Evolutionary conservation across 2,888 invertebrate genomes (phyloP).

Genomic region (Rhodophaea formosa): DNA sequence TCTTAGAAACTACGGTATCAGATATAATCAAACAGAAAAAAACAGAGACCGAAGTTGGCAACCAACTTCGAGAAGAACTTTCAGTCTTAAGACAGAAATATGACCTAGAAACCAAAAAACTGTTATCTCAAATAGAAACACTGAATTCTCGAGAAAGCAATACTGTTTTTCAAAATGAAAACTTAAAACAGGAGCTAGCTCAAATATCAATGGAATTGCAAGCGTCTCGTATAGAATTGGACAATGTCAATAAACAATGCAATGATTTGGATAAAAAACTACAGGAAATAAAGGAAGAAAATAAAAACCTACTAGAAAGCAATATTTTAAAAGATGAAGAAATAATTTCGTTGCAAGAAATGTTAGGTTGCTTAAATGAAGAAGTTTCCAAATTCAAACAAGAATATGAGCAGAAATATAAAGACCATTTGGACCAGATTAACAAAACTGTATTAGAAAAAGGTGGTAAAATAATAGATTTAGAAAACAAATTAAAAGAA

Average conservation of each 20-base stretch:
- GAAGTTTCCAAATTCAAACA: slow-evolving; percentile 22
- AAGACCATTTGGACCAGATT: slow-evolving; percentile 27
- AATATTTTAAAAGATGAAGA: slow-evolving; percentile 27
- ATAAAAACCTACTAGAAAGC: slow-evolving; percentile 28
- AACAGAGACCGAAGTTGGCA: slow-evolving; percentile 25
- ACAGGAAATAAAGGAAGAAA: slow-evolving; percentile 26
- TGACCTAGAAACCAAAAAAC: slow-evolving; percentile 28
- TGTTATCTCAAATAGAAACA: slow-evolving; percentile 18
- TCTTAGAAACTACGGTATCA: slow-evolving; percentile 41
- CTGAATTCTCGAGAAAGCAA: not conserved
- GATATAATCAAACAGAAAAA: slow-evolving; percentile 43
- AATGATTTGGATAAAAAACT: slow-evolving; percentile 26
- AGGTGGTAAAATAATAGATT: slow-evolving; percentile 28
- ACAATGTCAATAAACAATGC: slow-evolving; percentile 24
- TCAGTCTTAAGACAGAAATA: slow-evolving; percentile 25
- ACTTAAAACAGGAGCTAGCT: not conserved
- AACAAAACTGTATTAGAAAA: slow-evolving; percentile 33
- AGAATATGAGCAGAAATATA: slow-evolving; percentile 17
- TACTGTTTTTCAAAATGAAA: not conserved
- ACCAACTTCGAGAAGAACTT: slow-evolving; percentile 31
- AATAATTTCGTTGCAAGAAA: slow-evolving; percentile 30
- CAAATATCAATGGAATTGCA: slow-evolving; percentile 13
- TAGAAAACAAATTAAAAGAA: slow-evolving; percentile 27
- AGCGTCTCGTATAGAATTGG: slow-evolving; percentile 20
- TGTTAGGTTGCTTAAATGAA: slow-evolving; percentile 21